phyloP scores from a whole-genome alignment of 2,888 invertebrate genomes.

The Pomacea canaliculata region DNA sequence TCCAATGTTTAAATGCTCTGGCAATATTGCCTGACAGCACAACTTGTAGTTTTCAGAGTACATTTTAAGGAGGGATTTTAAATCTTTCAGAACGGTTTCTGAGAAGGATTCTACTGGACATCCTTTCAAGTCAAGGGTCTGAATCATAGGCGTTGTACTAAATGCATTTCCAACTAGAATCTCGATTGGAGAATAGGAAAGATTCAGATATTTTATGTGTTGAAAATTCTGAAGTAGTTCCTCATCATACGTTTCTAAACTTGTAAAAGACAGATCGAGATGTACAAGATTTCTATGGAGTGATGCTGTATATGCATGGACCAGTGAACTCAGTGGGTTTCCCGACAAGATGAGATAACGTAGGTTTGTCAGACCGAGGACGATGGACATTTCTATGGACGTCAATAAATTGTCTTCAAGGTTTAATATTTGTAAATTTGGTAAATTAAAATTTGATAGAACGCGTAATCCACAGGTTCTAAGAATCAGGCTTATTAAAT shows the following conservation, averaged over 20 bases:
- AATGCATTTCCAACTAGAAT: conserved; percentile 7
- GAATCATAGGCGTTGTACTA: background rate
- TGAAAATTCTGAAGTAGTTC: background rate
- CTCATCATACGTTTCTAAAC: background rate
- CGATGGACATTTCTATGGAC: background rate
- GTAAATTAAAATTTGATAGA: background rate
- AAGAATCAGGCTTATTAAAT: conserved; percentile 7
- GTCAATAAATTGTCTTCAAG: background rate
- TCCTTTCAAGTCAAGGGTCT: conserved; percentile 15
- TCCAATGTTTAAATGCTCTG: background rate
- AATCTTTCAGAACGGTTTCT: background rate
- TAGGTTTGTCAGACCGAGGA: background rate
- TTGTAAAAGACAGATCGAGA: conserved; percentile 6
- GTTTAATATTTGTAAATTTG: conserved; percentile 2
- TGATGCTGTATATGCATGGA: background rate
- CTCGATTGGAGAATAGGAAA: background rate
- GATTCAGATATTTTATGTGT: background rate
- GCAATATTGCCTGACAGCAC: conserved; percentile 13
- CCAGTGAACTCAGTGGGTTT: conserved; percentile 1
- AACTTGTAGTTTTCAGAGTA: conserved; percentile 22
- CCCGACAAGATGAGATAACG: background rate
- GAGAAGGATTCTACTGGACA: background rate
- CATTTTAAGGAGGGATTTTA: background rate
- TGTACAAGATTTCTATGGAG: background rate
- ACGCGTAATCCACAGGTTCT: background rate